phyloP scores from a whole-genome alignment of 2,888 invertebrate species.

The Cosmopolites sordidus region DNA sequence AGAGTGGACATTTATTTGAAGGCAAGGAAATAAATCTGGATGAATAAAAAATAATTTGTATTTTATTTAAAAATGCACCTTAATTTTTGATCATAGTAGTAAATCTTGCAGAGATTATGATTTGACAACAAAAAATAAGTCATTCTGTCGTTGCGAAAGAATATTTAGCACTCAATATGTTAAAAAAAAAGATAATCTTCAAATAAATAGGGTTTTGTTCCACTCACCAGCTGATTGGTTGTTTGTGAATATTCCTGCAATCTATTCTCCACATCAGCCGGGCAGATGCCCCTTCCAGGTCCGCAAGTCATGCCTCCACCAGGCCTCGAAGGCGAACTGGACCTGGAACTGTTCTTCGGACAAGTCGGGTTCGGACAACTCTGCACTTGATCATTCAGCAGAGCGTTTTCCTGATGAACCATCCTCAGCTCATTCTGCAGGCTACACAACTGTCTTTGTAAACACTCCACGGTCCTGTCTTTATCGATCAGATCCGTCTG shows the following conservation, averaged over 20 bases:
- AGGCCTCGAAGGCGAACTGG: constrained; percentile 18
- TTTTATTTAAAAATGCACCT: too few species aligned
- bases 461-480: constrained; percentile 59
- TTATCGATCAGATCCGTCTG: constrained; percentile 62
- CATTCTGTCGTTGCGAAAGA: too few species aligned
- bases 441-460: constrained; percentile 58
- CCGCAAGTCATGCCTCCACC: constrained; percentile 38
- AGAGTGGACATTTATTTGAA: too few species aligned
- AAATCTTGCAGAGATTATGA: too few species aligned
- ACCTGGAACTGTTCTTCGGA: constrained; percentile 21
- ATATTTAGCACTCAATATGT: too few species aligned
- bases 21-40: too few species aligned
- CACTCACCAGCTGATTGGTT: constrained; percentile 37
- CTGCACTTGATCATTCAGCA: constrained; percentile 54
- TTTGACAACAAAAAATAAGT: too few species aligned
- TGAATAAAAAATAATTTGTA: too few species aligned
- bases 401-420: constrained; percentile 58
- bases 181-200: too few species aligned
- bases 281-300: constrained; percentile 44
- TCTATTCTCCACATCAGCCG: constrained; percentile 48
- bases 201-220: too few species aligned
- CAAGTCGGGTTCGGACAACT: constrained; percentile 24
- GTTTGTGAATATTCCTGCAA: constrained; percentile 47
- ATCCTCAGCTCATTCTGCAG: constrained; percentile 62
- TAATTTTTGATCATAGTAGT: too few species aligned